Base-by-base conservation (phyloP, 2,797 vertebrate species). In the Catostomus latipinnis region DNA sequence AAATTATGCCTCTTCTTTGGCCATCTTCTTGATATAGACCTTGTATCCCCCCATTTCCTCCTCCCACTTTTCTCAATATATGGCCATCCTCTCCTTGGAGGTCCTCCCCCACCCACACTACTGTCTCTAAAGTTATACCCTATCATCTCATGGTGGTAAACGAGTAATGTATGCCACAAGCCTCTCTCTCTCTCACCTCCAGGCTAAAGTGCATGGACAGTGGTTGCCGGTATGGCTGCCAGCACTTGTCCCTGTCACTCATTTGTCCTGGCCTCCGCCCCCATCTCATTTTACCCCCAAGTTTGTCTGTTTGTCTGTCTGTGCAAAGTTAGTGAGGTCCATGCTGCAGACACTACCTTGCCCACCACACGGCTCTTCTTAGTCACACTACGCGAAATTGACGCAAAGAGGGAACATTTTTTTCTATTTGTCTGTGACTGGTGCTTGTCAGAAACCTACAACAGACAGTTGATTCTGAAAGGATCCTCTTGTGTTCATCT, bases 171-270 rank as follows among this genome's bases (percentile, higher is more conserved):
- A 71, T 76, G 80, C 80, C 45, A 61, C 78, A 83, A 78, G 76
- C 78, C 71, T 43, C 48, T 61, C 81, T 62, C 78, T 60, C 78
- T 83, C 71, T 81, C 69, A 6, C 74, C 80, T 71, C 74, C 77
- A 81, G 60, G 86, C 85, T 85, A 82, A 66, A 84, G 90, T 88
- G 89, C 92, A 92, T 90, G 90, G 89, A 91, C 87, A 83, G 87
- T 85, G 81, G 68, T 81, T 80, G 85, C 86, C 83, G 86, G 87
- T 89, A 88, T 85, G 84, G 88, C 89, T 86, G 87, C 83, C 78
- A 89, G 75, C 94, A 95, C 87, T 87, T 95, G 94, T 88, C 89
- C 89, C 92, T 94, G 93, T 95, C 94, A 93, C 83, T 95, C 94
- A 95, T 46, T 71, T 69, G 61, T 69, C 85, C 81, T 87, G 82